phyloP scores from a whole-genome alignment of 2,888 invertebrate species.

The Stenurella melanura region DNA sequence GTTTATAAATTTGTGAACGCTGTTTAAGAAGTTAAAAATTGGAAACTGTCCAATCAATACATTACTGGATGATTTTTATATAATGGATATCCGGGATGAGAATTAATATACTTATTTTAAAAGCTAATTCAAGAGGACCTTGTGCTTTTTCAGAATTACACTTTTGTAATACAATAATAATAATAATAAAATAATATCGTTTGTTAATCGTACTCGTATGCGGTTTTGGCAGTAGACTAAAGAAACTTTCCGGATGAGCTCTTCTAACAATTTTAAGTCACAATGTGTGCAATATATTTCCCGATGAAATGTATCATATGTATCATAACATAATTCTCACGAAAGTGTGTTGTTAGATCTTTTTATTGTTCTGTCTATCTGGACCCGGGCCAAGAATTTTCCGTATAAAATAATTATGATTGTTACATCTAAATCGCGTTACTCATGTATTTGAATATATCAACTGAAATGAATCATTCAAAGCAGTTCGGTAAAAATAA shows the following conservation, averaged over 20 bases:
- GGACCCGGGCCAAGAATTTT: neutral
- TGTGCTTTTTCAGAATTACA: too few species aligned
- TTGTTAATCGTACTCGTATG: too few species aligned
- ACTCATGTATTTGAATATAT: neutral
- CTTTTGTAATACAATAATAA: too few species aligned
- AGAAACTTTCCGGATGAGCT: too few species aligned
- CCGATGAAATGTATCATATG: neutral
- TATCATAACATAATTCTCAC: neutral
- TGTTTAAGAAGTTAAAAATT: conserved; percentile 1
- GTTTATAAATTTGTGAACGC: neutral
- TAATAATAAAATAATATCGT: too few species aligned
- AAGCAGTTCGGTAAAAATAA: neutral
- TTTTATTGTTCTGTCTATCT: neutral
- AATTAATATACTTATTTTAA: too few species aligned
- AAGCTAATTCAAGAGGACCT: too few species aligned
- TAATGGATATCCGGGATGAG: neutral
- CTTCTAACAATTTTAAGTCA: neutral
- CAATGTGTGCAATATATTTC: neutral
- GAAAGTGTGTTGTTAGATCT: neutral
- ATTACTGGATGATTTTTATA: neutral
- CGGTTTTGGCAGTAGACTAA: too few species aligned
- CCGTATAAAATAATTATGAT: neutral
- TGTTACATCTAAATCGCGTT: neutral
- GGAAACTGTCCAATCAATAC: conserved; percentile 2
- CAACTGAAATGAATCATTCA: neutral